phyloP scores from a whole-genome alignment of 2,888 invertebrate species.

The Tipula vernalis region DNA sequence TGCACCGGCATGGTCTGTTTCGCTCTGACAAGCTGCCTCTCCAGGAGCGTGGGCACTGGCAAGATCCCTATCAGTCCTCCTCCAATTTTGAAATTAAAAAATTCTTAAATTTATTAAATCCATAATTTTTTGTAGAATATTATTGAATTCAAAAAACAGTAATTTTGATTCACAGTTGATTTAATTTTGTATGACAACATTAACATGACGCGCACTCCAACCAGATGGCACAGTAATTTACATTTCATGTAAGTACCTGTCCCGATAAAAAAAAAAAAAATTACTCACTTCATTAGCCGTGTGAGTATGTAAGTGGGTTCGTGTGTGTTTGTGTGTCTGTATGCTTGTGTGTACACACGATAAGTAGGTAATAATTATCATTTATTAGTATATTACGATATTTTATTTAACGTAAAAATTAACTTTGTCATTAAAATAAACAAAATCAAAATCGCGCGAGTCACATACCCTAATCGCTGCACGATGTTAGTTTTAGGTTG shows the following conservation, averaged over 20 bases:
- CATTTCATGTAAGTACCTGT: neutral
- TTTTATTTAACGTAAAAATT: neutral
- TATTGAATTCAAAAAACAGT: no score
- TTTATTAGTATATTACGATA: neutral
- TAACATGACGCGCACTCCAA: neutral
- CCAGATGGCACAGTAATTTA: neutral
- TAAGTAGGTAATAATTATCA: neutral
- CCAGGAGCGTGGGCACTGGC: no score
- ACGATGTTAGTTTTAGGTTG: neutral
- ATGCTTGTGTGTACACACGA: neutral
- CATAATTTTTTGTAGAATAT: no score
- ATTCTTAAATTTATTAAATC: no score
- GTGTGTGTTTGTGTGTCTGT: neutral
- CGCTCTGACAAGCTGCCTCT: no score
- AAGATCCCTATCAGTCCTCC: no score
- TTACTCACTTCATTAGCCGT: neutral
- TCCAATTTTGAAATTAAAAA: no score
- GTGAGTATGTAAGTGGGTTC: neutral
- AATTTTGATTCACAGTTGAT: neutral
- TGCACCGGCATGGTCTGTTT: no score
- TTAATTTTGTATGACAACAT: neutral
- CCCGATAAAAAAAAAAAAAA: neutral
- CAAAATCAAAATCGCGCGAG: neutral
- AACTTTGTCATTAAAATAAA: neutral
- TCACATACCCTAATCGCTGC: neutral